Percentiles rank a stretch among this genome's conserved stretches.
phyloP scores from a whole-genome alignment of 2,888 invertebrate genomes.

The Eremobia ochroleuca region DNA sequence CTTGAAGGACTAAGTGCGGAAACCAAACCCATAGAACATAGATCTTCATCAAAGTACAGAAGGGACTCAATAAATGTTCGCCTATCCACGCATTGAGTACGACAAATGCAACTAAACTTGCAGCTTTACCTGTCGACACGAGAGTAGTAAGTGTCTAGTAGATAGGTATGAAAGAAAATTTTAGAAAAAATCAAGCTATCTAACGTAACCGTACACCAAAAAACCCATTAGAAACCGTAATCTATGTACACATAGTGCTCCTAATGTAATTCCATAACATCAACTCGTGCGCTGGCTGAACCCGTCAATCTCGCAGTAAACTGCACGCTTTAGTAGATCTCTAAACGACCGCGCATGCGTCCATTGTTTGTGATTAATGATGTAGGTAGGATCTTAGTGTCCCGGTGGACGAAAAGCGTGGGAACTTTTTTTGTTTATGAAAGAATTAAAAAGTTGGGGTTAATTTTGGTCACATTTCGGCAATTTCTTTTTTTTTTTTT shows the following conservation, averaged over 20 bases:
- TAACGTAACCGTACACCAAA: neutral
- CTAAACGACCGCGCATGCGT: conserved; percentile 67
- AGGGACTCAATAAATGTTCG: no score
- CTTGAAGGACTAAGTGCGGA: no score
- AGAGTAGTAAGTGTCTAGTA: no score
- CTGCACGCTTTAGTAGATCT: conserved; percentile 68
- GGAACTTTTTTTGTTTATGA: conserved; percentile 48
- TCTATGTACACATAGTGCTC: conserved; percentile 35
- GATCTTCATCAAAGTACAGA: neutral
- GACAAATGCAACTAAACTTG: neutral
- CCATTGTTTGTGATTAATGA: conserved; percentile 75
- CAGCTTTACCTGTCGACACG: neutral
- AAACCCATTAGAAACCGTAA: conserved; percentile 16
- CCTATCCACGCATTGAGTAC: neutral
- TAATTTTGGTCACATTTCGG: neutral
- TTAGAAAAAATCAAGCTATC: neutral
- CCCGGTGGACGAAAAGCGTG: conserved; percentile 57
- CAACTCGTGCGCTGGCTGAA: conserved; percentile 56
- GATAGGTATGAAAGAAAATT: neutral
- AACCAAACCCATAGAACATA: no score
- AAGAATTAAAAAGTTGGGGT: neutral
- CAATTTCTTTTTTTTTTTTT: neutral
- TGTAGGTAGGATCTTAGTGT: conserved; percentile 57
- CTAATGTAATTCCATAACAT: conserved; percentile 54
- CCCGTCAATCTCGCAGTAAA: conserved; percentile 70